Evolutionary conservation across 2,888 invertebrate species (phyloP).

Genomic region (Nomada fucata): DNA sequence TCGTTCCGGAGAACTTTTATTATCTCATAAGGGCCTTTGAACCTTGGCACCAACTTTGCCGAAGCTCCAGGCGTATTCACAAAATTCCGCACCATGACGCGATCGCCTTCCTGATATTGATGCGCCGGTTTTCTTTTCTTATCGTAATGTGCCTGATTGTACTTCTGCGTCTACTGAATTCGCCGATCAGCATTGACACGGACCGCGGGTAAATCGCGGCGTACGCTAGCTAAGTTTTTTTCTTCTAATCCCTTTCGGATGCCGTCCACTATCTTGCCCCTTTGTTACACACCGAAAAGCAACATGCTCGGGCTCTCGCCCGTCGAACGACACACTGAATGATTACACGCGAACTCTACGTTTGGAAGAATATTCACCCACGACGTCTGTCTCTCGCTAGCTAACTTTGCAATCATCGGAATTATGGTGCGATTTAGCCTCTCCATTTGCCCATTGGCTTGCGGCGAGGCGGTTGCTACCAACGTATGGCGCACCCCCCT

Average conservation of each 20-base stretch:
- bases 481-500: conserved; percentile 7
- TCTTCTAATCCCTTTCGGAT: no score
- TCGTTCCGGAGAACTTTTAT: conserved; percentile 1
- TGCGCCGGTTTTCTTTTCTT: background rate
- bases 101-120: conserved; percentile 1
- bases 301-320: no score
- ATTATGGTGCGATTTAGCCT: conserved; percentile 54
- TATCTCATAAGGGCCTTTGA: conserved; percentile 9
- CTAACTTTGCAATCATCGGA: conserved; percentile 41
- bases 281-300: conserved; percentile 1
- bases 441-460: conserved; percentile 70
- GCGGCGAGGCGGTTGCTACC: conserved; percentile 15
- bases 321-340: background rate
- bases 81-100: background rate
- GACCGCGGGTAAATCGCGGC: background rate
- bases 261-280: no score
- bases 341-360: conserved; percentile 2
- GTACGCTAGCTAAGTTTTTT: background rate
- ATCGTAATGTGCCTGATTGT: background rate
- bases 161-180: background rate
- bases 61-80: background rate
- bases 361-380: background rate
- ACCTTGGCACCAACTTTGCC: conserved; percentile 15
- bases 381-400: no score
- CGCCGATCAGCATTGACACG: background rate